Base-by-base conservation (phyloP, 2,797 vertebrate species). In the Eospalax fontanierii region DNA sequence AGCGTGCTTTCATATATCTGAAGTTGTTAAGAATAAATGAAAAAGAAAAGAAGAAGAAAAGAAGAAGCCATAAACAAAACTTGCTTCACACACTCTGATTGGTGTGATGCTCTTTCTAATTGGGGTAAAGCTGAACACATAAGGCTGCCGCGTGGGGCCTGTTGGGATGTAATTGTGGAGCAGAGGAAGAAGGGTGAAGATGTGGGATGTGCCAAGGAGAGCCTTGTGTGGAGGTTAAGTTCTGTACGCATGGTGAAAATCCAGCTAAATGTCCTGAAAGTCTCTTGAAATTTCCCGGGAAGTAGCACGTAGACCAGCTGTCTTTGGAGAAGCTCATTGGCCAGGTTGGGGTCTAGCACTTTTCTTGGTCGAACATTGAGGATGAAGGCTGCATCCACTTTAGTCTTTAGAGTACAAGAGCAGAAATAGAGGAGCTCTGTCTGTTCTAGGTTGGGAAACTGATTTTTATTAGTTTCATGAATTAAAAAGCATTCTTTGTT, bases 1-100 rank as follows among this genome's bases (percentile, higher is more conserved):
- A 90, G 7, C 73, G 57, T 95, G 92, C 89, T 94, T 96, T 94
- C 89, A 61, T 87, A 68, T 84, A 74, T 91, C 76, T 93, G 46
- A 96, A 93, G 68, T 92, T 95, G 90, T 54, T 96, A 92, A 88
- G 86, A 84, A n/a, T n/a, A n/a, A n/a, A n/a, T n/a, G 75, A 70
- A 71, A 75, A 76, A 92, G 30, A 75, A 75, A 85, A 78, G 35
- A 73, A 79, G 73, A 93, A 40, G 26, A 38, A 65, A 92, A 87
- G 61, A 66, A 89, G 84, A 91, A 71, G 26, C 68, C 59, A 66
- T 28, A 84, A 80, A 80, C 65, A 94, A 46, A 92, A 71, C 88
- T 95, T 70, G 30, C 9, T 57, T 21, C 40, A 73, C 59, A 40
- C 38, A 43, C n/a, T n/a, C n/a, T n/a, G 57, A 22, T 76, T 79